These are phyloP conservation scores for Carduelis carduelis DNA, from an alignment of 2,797 vertebrate species.

Conservation along the genomic window DNA sequence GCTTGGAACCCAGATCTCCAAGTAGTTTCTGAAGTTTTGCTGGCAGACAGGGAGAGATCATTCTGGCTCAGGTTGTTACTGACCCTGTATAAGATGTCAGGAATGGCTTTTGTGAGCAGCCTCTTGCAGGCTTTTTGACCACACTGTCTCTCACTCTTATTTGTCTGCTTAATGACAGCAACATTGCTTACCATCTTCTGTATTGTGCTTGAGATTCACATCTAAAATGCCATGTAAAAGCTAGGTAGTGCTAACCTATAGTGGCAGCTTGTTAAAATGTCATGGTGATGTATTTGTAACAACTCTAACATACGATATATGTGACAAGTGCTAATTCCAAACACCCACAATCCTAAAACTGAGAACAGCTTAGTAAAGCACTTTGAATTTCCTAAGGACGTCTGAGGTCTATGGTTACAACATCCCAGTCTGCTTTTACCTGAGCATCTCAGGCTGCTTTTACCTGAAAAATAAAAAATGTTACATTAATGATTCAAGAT, in stretches of 20 bases:
- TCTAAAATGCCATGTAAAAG: neutral
- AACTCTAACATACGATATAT: slow-evolving; percentile 36
- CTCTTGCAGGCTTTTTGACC: neutral
- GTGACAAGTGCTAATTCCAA: slow-evolving; percentile 59
- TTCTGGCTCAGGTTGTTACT: neutral
- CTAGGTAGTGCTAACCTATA: neutral
- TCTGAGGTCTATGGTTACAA: slow-evolving; percentile 6
- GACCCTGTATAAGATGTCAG: neutral
- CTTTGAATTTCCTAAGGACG: slow-evolving; percentile 26
- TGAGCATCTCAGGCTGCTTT: neutral
- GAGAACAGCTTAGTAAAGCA: slow-evolving; percentile 28
- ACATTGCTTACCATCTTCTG: neutral
- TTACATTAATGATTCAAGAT: neutral
- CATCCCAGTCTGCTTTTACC: neutral
- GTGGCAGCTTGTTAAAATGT: slow-evolving; percentile 50
- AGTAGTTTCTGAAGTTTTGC: neutral
- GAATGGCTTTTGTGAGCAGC: neutral
- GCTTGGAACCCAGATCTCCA: fast-evolving
- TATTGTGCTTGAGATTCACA: neutral
- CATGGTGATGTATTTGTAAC: slow-evolving; percentile 27
- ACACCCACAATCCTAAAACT: slow-evolving; percentile 21
- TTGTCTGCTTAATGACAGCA: neutral
- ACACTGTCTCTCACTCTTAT: neutral
- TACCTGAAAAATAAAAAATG: neutral
- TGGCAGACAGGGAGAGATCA: neutral